Percentiles rank a stretch among this genome's conserved stretches.
phyloP scores from a whole-genome alignment of 2,797 vertebrate species.

The Acanthopagrus latus region DNA sequence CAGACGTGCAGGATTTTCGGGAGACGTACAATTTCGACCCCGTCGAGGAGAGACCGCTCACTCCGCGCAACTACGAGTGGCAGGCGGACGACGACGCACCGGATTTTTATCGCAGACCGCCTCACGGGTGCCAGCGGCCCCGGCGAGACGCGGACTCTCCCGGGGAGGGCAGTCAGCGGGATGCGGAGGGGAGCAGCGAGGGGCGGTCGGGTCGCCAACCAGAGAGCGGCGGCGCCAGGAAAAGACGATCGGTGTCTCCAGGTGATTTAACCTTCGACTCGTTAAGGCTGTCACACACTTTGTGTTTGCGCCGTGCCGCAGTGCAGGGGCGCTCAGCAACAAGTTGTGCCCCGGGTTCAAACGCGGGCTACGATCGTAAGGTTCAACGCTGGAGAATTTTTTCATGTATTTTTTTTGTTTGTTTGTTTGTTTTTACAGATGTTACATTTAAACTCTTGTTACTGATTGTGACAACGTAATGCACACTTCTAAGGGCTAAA shows the following conservation, averaged over 20 bases:
- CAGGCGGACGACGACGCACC: slow-evolving; percentile 86
- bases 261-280: slow-evolving; percentile 76
- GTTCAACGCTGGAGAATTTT: too few species aligned
- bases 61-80: slow-evolving; percentile 89
- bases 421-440: not conserved
- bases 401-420: too few species aligned
- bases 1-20: slow-evolving; percentile 81
- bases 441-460: not conserved
- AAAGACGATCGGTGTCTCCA: slow-evolving; percentile 83
- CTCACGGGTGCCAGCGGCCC: slow-evolving; percentile 69
- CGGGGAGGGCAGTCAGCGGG: slow-evolving; percentile 67
- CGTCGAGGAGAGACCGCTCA: slow-evolving; percentile 84
- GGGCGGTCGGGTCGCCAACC: slow-evolving; percentile 47
- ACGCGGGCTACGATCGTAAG: not conserved
- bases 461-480: rapidly evolving
- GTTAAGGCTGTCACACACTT: not conserved
- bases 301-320: not conserved
- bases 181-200: slow-evolving; percentile 16
- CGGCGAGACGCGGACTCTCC: slow-evolving; percentile 74
- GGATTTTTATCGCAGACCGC: slow-evolving; percentile 88
- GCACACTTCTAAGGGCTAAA: not conserved
- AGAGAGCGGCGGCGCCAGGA: slow-evolving; percentile 63
- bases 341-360: slow-evolving; percentile 14
- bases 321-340: slow-evolving; percentile 20
- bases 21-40: slow-evolving; percentile 93